phyloP scores from a whole-genome alignment of 2,113 vertebrate genomes.

The Microcebus lehilahytsara region DNA sequence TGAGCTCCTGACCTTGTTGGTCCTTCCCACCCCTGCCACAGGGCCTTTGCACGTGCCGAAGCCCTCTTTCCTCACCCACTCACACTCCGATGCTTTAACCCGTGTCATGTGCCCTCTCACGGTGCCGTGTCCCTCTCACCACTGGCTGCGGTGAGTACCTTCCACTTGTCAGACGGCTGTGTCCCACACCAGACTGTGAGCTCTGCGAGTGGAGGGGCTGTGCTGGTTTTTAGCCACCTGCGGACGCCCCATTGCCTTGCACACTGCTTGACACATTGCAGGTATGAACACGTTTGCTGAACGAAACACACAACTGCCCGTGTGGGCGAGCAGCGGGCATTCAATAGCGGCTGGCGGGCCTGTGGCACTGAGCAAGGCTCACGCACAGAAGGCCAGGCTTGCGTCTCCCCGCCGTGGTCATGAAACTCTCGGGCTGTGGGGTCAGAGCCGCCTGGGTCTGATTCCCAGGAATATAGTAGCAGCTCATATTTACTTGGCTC shows the following conservation, averaged over 20 bases:
- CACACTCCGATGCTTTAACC: neutral
- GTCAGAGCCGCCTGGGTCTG: neutral
- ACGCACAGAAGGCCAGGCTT: neutral
- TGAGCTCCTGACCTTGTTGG: neutral
- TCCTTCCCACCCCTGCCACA: neutral
- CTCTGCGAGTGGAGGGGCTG: neutral
- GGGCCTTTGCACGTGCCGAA: neutral
- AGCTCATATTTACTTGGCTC: neutral
- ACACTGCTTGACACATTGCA: neutral
- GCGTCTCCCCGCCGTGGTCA: neutral
- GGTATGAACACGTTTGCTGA: neutral
- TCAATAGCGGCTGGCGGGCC: neutral
- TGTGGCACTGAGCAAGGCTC: neutral
- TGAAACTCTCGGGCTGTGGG: too few relatives aligned
- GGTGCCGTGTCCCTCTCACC: neutral
- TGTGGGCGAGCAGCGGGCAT: accelerated
- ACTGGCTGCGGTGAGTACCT: neutral
- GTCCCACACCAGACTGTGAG: neutral
- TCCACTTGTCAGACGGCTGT: neutral
- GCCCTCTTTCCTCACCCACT: neutral
- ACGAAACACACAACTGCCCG: too few relatives aligned
- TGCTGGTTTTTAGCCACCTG: neutral
- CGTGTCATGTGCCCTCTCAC: neutral
- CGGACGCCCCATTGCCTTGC: neutral
- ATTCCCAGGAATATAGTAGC: neutral